Percentiles rank a stretch among this genome's conserved stretches.
Conservation (phyloP, 2,797 vertebrate genomes). For the Rhyacichthys aspro region DNA sequence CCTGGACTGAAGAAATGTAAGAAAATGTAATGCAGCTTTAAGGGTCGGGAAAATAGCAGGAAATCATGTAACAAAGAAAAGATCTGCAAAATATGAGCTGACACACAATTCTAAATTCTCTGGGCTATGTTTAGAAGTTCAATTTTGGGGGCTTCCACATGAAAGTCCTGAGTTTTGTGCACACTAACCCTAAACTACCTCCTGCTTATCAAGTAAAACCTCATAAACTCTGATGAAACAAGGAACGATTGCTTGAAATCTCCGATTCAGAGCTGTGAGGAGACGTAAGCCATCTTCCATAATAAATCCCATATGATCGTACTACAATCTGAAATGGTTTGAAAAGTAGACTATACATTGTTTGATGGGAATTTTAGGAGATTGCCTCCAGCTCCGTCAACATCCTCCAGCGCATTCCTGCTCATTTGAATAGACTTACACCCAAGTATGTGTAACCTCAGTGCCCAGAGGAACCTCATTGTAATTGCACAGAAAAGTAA, state of each 20-base stretch:
- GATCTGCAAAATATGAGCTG: no score
- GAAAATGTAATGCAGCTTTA: no score
- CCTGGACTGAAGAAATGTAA: no score
- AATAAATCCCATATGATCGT: neutral
- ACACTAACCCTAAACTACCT: neutral
- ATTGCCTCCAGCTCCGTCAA: constrained; percentile 55
- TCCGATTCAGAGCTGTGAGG: neutral
- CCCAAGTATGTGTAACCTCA: constrained; percentile 62
- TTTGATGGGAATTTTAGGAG: constrained; percentile 37
- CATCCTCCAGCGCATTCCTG: constrained; percentile 58
- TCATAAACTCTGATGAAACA: constrained; percentile 4
- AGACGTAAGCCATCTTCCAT: neutral
- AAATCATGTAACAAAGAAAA: no score
- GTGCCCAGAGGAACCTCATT: constrained; percentile 62
- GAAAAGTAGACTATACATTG: constrained; percentile 16
- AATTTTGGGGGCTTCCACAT: neutral
- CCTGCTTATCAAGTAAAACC: neutral
- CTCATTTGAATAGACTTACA: constrained; percentile 58
- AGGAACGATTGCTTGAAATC: neutral
- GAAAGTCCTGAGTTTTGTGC: neutral
- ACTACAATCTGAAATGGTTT: neutral
- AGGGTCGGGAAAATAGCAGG: no score
- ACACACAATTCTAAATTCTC: neutral
- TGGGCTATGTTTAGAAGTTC: no score
- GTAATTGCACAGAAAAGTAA: constrained; percentile 71